A percentile compares a stretch with the other conserved stretches of the same genome.
These are phyloP conservation scores for Nyctereutes procyonoides DNA, from an alignment of 2,113 vertebrate species.

Conservation along the genomic window DNA sequence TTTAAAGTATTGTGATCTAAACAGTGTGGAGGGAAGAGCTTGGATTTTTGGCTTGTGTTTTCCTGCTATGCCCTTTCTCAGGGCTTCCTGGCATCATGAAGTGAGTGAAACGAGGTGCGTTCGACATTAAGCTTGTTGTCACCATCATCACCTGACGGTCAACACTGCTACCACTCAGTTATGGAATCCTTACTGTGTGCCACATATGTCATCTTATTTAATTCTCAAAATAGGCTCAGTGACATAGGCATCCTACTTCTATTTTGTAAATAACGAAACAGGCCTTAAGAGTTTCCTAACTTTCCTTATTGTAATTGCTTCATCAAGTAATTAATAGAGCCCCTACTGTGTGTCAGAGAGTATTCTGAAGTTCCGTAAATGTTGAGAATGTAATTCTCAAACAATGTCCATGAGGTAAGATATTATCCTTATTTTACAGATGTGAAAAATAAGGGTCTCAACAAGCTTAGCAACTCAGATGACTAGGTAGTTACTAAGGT, in stretches of 20 bases:
- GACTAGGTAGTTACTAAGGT: background rate
- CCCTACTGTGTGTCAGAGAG: background rate
- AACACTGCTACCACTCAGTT: background rate
- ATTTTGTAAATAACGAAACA: background rate
- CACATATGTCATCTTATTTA: background rate
- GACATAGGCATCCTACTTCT: background rate
- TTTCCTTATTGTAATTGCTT: constrained; percentile 17
- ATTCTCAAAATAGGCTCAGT: background rate
- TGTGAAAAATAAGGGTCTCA: background rate
- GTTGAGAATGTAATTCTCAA: constrained; percentile 12
- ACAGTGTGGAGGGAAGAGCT: background rate
- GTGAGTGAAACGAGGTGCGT: background rate
- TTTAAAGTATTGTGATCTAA: background rate
- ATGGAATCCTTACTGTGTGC: background rate
- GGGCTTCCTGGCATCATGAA: background rate
- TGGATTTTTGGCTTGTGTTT: background rate
- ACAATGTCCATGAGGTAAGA: background rate
- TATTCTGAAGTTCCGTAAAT: background rate
- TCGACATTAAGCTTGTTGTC: background rate
- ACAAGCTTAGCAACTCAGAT: background rate
- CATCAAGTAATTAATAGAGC: background rate
- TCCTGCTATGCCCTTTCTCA: background rate
- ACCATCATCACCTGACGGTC: background rate
- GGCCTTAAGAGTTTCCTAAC: background rate
- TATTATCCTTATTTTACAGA: background rate